Evolutionary conservation across 2,113 vertebrate genomes (phyloP), one percentile per base, ranked within the genome.

Genomic region (Cebus imitator): DNA sequence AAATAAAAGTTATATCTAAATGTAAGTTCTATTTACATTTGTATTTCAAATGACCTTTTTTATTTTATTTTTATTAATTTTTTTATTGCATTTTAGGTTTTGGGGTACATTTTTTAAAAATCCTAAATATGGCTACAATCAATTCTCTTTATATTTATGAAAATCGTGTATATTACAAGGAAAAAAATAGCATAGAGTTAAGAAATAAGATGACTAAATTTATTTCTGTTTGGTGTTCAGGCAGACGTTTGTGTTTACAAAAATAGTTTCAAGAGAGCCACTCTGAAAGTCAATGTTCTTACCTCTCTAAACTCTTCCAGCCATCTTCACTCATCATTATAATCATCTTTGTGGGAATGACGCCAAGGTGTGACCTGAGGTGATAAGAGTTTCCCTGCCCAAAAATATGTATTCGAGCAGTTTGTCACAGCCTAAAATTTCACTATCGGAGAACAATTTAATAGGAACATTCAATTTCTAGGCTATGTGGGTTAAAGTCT

Each of bases 141-240:
- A 87, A 76, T 88, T 88, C 43, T 94, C 35, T 37, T 80, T 7
- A 58, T 68, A 10, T 85, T 80, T 66, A 72, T 82, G 17, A 50
- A 78, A 85, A 73, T 68, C 11, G 3, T 66, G 17, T 75, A 12
- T 76, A 30, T 92, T 66, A 57, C 45, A 68, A 76, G 32, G 88
- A 81, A 75, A 82, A 87, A 68, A 68, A 20, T 43, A 87, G 20
- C 40, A 8, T 4, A 81, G 2, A 52, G 14, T 32, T 84, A 25
- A 68, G 90, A 94, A 95, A 43, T 79, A 78, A 90, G 13, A 78
- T 64, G 85, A 57, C 14, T 94, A 55, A 50, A 82, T 85, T 75
- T 58, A 78, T 48, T 93, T 96, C 40, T 18, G 81, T 18, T 91
- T 88, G 79, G 48, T 76, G 43, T 82, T 95, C 37, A 78, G 50